Evolutionary conservation across 2,113 vertebrate genomes (phyloP).

Genomic region (Gymnocephalus cernua): DNA sequence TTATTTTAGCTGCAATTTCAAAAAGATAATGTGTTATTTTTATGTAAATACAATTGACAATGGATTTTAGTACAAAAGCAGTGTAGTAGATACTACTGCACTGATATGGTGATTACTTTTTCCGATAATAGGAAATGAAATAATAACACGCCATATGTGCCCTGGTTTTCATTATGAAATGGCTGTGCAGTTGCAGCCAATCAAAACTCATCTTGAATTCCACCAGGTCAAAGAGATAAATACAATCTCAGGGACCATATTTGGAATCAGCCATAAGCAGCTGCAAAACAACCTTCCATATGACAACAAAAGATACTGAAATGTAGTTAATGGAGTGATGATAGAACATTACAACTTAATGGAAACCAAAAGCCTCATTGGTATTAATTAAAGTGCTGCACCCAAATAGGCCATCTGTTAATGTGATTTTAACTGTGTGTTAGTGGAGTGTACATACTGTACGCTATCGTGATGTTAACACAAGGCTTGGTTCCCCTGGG

Average conservation of each 20-base stretch:
- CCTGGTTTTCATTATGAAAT: conserved; percentile 26
- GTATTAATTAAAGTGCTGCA: conserved; percentile 54
- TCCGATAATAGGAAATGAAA: background rate
- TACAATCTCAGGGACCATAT: conserved; percentile 27
- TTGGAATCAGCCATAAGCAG: conserved; percentile 16
- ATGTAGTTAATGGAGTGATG: conserved; percentile 23
- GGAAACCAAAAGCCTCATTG: conserved; percentile 32
- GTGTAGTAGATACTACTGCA: background rate
- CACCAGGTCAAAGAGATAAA: conserved; percentile 7
- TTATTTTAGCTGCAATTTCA: background rate
- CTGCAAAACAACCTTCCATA: conserved; percentile 19
- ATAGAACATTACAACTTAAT: conserved; percentile 37
- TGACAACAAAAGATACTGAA: conserved; percentile 38
- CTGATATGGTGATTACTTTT: background rate
- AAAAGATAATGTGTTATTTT: background rate
- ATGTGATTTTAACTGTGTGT: conserved; percentile 42
- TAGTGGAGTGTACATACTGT: conserved; percentile 35
- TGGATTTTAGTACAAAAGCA: background rate
- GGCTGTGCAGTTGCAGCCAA: conserved; percentile 6
- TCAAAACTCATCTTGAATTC: conserved; percentile 30
- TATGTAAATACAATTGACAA: background rate
- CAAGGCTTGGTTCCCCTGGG: conserved; percentile 51
- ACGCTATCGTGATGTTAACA: conserved; percentile 25
- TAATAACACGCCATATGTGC: conserved; percentile 13
- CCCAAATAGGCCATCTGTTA: conserved; percentile 64